phyloP scores from a whole-genome alignment of 30 jellyfish, hydroid and myxozoan genomes.

The Hydractinia echinata region DNA sequence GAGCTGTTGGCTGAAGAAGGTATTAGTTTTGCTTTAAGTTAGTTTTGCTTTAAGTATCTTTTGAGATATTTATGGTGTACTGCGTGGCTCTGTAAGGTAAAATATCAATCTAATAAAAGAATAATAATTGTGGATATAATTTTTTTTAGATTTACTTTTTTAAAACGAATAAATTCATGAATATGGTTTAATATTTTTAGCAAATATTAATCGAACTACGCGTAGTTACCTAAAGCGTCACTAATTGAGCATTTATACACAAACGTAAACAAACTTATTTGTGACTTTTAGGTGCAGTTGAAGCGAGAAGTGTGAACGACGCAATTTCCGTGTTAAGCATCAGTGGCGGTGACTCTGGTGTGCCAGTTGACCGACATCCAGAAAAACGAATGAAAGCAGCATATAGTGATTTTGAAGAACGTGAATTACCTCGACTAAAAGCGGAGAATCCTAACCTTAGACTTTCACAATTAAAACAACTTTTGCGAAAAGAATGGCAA shows the following conservation, averaged over 20 bases:
- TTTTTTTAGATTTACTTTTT: too few species aligned
- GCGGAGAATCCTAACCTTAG: constrained; percentile 74
- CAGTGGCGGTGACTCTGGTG: constrained; percentile 26
- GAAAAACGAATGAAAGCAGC: constrained; percentile 94
- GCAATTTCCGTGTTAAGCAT: constrained; percentile 67
- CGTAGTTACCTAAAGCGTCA: too few species aligned
- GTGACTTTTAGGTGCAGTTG: constrained; percentile 34
- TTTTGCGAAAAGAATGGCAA: constrained; percentile 76
- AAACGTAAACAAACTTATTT: background rate
- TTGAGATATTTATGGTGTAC: background rate
- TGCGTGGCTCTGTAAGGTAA: background rate
- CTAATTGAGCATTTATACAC: too few species aligned
- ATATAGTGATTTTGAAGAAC: constrained; percentile 60
- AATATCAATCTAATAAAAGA: background rate
- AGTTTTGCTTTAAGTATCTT: background rate
- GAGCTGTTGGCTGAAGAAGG: constrained; percentile 58
- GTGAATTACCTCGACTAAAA: constrained; percentile 63
- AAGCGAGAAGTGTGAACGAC: constrained; percentile 74
- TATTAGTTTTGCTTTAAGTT: background rate
- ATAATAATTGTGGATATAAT: too few species aligned
- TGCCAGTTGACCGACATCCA: constrained; percentile 57
- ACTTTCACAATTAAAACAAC: constrained; percentile 65
- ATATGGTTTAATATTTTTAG: too few species aligned
- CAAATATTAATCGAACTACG: too few species aligned
- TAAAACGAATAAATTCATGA: too few species aligned